A percentile compares a stretch with the other conserved stretches of the same genome.
phyloP scores from a whole-genome alignment of 2,797 vertebrate species.

The Capromys pilorides region DNA sequence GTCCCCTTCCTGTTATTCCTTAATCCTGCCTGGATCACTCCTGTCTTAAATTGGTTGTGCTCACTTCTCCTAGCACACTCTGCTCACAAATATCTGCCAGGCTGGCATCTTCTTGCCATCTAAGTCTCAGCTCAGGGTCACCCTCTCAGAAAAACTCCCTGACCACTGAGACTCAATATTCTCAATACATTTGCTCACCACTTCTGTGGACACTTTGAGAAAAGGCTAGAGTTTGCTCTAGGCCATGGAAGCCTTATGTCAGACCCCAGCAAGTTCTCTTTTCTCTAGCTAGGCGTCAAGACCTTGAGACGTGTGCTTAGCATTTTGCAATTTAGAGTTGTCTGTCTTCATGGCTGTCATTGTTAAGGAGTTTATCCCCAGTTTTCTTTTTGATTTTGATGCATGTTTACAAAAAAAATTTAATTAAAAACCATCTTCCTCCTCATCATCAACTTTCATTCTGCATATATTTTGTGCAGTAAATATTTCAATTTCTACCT shows the following conservation, averaged over 20 bases:
- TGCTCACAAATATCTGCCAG: slow-evolving; percentile 14
- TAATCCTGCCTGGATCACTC: neutral
- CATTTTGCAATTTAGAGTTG: neutral
- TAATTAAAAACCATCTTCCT: neutral
- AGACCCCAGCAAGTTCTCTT: neutral
- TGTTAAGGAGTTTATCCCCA: neutral
- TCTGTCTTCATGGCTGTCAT: neutral
- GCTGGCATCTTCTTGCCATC: neutral
- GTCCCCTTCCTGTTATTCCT: neutral
- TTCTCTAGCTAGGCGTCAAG: neutral
- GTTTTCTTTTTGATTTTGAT: slow-evolving; percentile 15
- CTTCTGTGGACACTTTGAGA: neutral
- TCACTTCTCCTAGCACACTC: neutral
- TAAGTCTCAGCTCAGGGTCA: neutral
- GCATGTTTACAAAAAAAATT: slow-evolving; percentile 27
- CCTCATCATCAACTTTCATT: slow-evolving; percentile 2
- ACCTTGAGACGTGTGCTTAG: neutral
- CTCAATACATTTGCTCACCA: neutral
- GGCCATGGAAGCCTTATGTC: neutral
- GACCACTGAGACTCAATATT: neutral
- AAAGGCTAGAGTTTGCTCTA: neutral
- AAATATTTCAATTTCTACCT: slow-evolving; percentile 48
- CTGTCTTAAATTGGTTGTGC: neutral
- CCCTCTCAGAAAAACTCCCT: neutral
- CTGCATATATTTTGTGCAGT: neutral